These are phyloP conservation scores for Phenganax stokvisi DNA, from an alignment of 92 coral and sea anemone genomes.

Conservation along the genomic window DNA sequence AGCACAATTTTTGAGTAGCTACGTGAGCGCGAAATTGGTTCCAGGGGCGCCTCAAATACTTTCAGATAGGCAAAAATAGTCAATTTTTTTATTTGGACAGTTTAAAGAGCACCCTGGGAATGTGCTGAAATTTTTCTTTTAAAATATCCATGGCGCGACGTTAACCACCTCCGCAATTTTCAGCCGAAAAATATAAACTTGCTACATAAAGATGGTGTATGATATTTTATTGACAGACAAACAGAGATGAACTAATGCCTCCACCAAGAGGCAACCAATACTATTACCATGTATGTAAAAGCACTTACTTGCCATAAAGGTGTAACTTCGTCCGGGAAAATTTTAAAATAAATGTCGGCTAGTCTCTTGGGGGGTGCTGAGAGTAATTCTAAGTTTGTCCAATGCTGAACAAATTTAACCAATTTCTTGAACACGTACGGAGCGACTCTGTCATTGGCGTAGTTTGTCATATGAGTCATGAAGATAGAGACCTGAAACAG, in stretches of 20 bases:
- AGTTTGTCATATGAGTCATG: conserved; percentile 98
- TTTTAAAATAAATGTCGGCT: conserved; percentile 74
- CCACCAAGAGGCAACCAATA: background rate
- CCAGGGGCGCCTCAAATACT: too few species aligned
- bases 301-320: conserved; percentile 90
- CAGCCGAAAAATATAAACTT: too few species aligned
- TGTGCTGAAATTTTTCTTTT: too few species aligned
- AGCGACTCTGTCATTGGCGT: conserved; percentile 87
- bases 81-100: too few species aligned
- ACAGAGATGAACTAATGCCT: background rate
- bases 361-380: conserved; percentile 66
- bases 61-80: too few species aligned
- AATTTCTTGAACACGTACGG: conserved; percentile 80
- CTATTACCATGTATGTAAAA: background rate
- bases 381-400: conserved; percentile 81
- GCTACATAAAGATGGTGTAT: too few species aligned
- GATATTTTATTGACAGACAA: background rate
- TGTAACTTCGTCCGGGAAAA: conserved; percentile 63
- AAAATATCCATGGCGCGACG: too few species aligned
- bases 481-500: conserved; percentile 31
- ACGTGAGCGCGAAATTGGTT: too few species aligned
- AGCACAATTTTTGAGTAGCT: too few species aligned
- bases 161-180: too few species aligned
- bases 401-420: conserved; percentile 71
- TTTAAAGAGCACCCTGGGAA: too few species aligned